Evolutionary conservation across 2,797 vertebrate species (phyloP), one percentile per base, ranked within the genome.

Genomic region (Triplophysa yarkandensis): DNA sequence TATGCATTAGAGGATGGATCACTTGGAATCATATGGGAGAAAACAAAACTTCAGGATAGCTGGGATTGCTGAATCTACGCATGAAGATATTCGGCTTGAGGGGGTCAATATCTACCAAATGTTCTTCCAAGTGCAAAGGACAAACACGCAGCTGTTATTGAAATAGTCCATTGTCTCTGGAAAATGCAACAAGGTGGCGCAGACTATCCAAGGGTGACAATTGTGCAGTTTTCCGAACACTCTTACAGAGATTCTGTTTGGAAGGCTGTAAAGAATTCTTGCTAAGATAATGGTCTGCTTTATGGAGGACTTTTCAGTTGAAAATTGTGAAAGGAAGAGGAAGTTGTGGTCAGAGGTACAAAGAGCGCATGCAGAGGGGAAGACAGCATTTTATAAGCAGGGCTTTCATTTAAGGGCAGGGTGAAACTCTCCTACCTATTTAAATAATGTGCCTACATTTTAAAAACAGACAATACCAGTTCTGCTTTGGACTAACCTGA

Each of bases 41-140:
- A 50, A 7, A 8, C n/a, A 8, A 8, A 50, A 50, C 9, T 10
- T 50, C n/a, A 50, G n/a, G 46, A 21, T 21, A 19, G n/a, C 6
- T 19, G 17, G 46, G n/a, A 50, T 50, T 50, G 6, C 46, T 7
- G n/a, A 50, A 50, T 50, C 46, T 19, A 19, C n/a, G n/a, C 46
- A 10, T 10, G n/a, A 50, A 50, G 46, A 50, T 19, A 50, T 50
- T 19, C 44, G 6, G 17, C 44, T 48, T 48, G 44, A 48, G 8
- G 44, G 19, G 46, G n/a, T 21, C 19, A 50, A 50, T 19, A 50
- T 50, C 6, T 50, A 19, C 46, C n/a, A 21, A 50, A 21, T 7
- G n/a, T 50, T 50, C 46, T 50, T 50, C 46, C 46, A 19, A 50
- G 46, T 8, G 46, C 46, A 50, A 19, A 50, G 46, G n/a, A 50